phyloP scores from a whole-genome alignment of 2,797 vertebrate genomes.

The Bryconaethiops microstoma region DNA sequence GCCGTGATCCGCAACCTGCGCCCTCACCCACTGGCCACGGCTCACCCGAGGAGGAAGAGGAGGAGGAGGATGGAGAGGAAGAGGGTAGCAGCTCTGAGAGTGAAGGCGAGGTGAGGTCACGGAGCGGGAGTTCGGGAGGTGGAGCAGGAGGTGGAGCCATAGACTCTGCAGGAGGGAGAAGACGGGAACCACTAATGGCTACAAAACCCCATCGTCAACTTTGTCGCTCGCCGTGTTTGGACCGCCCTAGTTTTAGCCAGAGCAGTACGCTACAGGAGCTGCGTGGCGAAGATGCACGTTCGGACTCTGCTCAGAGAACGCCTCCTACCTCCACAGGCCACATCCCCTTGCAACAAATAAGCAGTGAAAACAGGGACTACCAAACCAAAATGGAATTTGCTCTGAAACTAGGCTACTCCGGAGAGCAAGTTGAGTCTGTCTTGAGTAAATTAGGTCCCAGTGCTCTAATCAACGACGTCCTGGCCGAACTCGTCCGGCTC shows the following conservation, averaged over 20 bases:
- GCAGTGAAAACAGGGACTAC: conserved; percentile 82
- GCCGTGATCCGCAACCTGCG: conserved; percentile 38
- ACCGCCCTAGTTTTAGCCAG: conserved; percentile 95
- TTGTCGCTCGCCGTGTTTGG: conserved; percentile 94
- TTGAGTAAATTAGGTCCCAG: conserved; percentile 91
- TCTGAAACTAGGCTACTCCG: conserved; percentile 93
- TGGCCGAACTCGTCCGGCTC: conserved; percentile 94
- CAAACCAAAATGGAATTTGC: conserved; percentile 98
- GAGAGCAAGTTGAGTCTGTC: conserved; percentile 94
- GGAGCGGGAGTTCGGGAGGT: conserved; percentile 46
- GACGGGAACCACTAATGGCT: conserved; percentile 79
- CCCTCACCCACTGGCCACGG: conserved; percentile 24
- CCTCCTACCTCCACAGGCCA: conserved; percentile 21
- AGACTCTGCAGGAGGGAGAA: conserved; percentile 76
- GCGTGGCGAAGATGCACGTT: conserved; percentile 78
- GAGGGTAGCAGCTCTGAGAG: conserved; percentile 93
- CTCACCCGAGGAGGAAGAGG: conserved; percentile 84
- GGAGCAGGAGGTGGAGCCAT: conserved; percentile 50
- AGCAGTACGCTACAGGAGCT: conserved; percentile 86
- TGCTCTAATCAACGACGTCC: conserved; percentile 93
- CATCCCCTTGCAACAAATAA: conserved; percentile 65
- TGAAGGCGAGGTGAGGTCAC: conserved; percentile 63
- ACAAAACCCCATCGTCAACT: conserved; percentile 92
- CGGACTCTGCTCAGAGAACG: conserved; percentile 29
- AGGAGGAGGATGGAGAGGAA: conserved; percentile 88